Base-by-base conservation (phyloP, 2,113 vertebrate genomes). In the Brachypodius melanocephalos region DNA sequence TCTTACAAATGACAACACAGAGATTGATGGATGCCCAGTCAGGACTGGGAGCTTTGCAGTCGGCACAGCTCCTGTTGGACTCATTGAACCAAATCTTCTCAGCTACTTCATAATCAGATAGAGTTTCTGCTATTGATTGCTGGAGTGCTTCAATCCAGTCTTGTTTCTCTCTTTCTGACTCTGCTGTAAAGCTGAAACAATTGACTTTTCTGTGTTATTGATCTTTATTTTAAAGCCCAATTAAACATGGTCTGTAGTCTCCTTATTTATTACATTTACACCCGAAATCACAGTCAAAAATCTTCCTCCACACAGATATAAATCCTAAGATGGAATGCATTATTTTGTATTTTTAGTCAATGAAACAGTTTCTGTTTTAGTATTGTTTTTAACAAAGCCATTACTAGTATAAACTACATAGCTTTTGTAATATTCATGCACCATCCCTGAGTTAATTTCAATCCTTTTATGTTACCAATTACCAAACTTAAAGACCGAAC, bases 61-160 rank as follows among this genome's bases (percentile, higher is more conserved):
- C 99, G 34, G 99, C 99, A 46, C 99, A 99, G 97, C 92, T 98
- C 96, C 98, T 97, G 97, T 99, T 99, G 92, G 99, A 98, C 84
- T 99, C 98, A 95, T 99, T 99, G 98, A 99, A 99, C 99, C 99
- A 99, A 97, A 99, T 99, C 98, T 99, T 99, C 98, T 99, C 99
- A 14, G 99, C 99, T 97, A 99, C 99, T 98, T 99, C 99, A 80
- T 99, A 99, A 98, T 99, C 99, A 96, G 98, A 99, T 87, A 99
- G 98, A 55, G 99, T 99, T 98, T 99, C 99, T 21, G 98, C 98
- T 79, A 99, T 99, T 15, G 99, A 99, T 98, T 99, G 99, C 91
- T 99, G 98, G 92, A 99, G 97, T 62, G 98, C 98, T 98, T 99
- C 99, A 96, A 99, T 98, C 99, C 99, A 99, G 93, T 99, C 98